Percentiles rank a stretch among this genome's conserved stretches.
phyloP scores from a whole-genome alignment of 2,888 invertebrate species.

The Syrista parreyssii region DNA sequence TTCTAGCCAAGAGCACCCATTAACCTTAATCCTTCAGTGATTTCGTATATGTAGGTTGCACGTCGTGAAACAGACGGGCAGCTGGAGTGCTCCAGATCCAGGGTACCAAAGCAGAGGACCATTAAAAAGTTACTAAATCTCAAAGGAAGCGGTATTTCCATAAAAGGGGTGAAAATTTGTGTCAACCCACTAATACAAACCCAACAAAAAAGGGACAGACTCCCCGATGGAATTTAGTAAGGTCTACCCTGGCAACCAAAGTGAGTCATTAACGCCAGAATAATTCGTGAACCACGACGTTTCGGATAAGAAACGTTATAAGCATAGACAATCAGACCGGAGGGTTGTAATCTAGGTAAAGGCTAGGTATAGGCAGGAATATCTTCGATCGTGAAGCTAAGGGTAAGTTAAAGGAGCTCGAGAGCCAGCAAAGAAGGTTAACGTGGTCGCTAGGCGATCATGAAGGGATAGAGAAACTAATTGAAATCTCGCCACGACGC shows the following conservation, averaged over 20 bases:
- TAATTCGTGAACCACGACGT: neutral
- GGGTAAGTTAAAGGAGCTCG: neutral
- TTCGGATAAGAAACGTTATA: neutral
- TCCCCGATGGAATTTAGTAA: neutral
- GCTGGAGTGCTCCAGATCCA: slow-evolving; percentile 23
- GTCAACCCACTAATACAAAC: neutral
- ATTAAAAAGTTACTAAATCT: slow-evolving; percentile 53
- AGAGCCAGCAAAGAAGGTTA: slow-evolving; percentile 27
- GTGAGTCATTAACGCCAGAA: neutral
- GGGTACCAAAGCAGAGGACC: slow-evolving; percentile 35
- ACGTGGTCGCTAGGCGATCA: slow-evolving; percentile 35
- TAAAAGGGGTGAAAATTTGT: neutral
- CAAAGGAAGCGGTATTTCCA: slow-evolving; percentile 50
- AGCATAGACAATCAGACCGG: neutral
- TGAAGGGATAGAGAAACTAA: slow-evolving; percentile 52
- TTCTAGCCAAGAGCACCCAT: slow-evolving; percentile 21
- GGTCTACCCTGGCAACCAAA: neutral
- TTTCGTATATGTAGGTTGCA: slow-evolving; percentile 27
- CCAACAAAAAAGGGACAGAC: neutral
- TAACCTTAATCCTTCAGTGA: slow-evolving; percentile 37
- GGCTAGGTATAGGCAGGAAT: neutral
- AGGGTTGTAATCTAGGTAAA: neutral
- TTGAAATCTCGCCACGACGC: slow-evolving; percentile 58
- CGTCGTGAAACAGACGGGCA: slow-evolving; percentile 10
- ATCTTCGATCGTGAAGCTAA: neutral